Base-by-base conservation (phyloP, 2,888 invertebrate genomes). In the Oxystoma pomonae region DNA sequence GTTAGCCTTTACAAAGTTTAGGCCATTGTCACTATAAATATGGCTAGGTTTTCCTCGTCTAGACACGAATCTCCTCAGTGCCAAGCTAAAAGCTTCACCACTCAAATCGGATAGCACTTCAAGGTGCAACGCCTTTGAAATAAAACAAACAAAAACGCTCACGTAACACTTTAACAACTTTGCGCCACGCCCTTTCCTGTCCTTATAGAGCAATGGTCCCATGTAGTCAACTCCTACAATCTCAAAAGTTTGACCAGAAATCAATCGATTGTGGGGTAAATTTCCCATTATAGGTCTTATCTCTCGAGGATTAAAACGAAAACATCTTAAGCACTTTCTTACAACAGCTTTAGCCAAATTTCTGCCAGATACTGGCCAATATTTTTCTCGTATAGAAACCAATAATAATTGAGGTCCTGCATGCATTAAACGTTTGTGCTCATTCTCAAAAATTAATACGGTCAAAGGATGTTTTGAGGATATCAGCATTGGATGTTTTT, bases 331-430 rank as follows among this genome's bases (percentile, higher is more conserved):
- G 18, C 57, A 57, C 9, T 57, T n/a, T 57, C 57, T 7, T 2
- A 57, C 20, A 19, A 17, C 7, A 7, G 5, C 7, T n/a, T 57
- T 57, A 16, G 19, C 57, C n/a, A 20, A 17, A 57, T 57, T 57
- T 57, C n/a, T 57, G 18, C 57, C 57, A 12, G 19, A 19, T 7
- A 57, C 9, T 20, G 57, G 57, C 57, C 57, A 57, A 57, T 19
- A 57, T 19, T 17, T 57, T 3, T 57, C 19, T 57, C 57, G 7
- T 17, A 57, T 19, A 20, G n/a, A 19, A 9, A 19, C 18, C 18
- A 57, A 20, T 7, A 35, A 12, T 12, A 35, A 7, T 35, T 58
- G 12, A 9, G 35, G 21, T 5, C 58, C 58, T n/a, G 21, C 7
- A 35, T 58, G 22, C 22, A 58, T 21, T 22, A n/a, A n/a, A 21